phyloP scores from a whole-genome alignment of 2,888 invertebrate genomes.

The Antheraea yamamai region DNA sequence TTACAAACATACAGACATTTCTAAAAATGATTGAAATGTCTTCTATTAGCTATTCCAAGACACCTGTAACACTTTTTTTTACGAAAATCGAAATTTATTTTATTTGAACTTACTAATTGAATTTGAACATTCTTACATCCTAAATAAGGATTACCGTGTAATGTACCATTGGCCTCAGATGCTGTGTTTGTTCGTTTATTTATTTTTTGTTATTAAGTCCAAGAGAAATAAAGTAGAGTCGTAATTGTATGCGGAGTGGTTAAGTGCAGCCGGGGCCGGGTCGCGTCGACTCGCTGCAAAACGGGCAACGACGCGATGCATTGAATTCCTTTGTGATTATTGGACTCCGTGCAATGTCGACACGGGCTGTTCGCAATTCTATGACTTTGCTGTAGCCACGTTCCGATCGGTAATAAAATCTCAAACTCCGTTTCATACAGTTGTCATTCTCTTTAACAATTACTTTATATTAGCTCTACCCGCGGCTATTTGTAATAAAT shows the following conservation, averaged over 20 bases:
- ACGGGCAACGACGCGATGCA: constrained; percentile 47
- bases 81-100: too few species aligned
- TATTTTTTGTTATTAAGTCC: neutral
- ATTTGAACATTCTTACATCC: too few species aligned
- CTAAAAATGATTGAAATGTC: too few species aligned
- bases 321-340: constrained; percentile 47
- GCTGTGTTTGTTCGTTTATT: neutral
- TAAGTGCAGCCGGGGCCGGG: neutral
- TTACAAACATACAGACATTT: too few species aligned
- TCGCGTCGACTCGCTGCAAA: constrained; percentile 25
- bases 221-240: neutral
- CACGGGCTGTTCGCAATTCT: constrained; percentile 45
- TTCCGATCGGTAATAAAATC: constrained; percentile 48
- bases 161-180: neutral
- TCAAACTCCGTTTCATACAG: constrained; percentile 36
- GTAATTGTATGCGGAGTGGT: neutral
- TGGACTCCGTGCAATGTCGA: constrained; percentile 49
- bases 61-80: too few species aligned
- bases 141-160: neutral
- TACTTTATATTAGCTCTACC: neutral
- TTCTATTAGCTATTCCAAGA: too few species aligned
- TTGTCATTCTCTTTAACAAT: constrained; percentile 28
- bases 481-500: too few species aligned
- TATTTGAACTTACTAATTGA: too few species aligned
- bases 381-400: constrained; percentile 42